Percentiles rank a stretch among this genome's conserved stretches.
phyloP scores from a whole-genome alignment of 2,113 vertebrate genomes.

The Ceuthmochares aereus region DNA sequence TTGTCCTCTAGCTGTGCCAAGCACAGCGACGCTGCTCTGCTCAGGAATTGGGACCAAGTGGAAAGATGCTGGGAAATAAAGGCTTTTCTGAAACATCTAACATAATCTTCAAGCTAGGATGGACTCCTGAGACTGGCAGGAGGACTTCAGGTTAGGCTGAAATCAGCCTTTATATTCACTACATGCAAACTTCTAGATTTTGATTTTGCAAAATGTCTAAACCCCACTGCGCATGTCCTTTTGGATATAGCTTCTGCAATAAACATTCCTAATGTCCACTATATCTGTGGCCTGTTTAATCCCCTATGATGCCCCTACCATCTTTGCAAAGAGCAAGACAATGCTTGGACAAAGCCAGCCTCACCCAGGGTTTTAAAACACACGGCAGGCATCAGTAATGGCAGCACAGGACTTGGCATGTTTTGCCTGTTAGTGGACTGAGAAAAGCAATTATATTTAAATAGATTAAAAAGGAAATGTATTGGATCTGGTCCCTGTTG shows the following conservation, averaged over 20 bases:
- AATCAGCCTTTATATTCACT: neutral
- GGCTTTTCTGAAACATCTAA: neutral
- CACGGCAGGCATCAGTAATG: neutral
- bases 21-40: neutral
- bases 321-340: neutral
- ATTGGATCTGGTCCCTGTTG: neutral
- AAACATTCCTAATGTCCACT: neutral
- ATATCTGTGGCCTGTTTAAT: neutral
- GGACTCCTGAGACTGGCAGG: neutral
- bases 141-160: neutral
- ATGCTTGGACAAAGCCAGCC: slow-evolving; percentile 2
- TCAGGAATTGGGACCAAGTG: neutral
- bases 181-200: neutral
- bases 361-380: neutral
- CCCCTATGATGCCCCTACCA: neutral
- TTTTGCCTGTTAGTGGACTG: neutral
- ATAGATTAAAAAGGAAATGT: neutral
- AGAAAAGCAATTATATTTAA: neutral
- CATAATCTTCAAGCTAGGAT: neutral
- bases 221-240: neutral
- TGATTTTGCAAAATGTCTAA: neutral
- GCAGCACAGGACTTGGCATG: neutral
- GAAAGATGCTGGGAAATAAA: neutral
- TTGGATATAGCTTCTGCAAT: neutral
- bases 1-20: accelerated